Conservation (phyloP, 2,888 invertebrate species). For the Drosophila algonquin region DNA sequence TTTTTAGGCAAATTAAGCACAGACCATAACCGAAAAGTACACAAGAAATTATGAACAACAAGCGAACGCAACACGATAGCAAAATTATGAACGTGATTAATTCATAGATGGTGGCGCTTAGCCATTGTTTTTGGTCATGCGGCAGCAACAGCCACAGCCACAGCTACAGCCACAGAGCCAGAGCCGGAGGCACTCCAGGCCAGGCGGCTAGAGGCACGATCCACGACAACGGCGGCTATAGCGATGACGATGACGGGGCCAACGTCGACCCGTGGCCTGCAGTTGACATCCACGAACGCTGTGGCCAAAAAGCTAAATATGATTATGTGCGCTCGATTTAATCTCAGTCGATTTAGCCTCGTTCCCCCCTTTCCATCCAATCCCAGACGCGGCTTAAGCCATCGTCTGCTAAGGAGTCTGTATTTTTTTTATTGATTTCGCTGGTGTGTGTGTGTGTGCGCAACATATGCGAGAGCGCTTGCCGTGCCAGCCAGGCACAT, state of each 20-base stretch:
- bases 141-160: not conserved
- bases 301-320: slow-evolving; percentile 76
- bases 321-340: slow-evolving; percentile 80
- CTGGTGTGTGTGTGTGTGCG: slow-evolving; percentile 5
- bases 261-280: slow-evolving; percentile 52
- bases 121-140: slow-evolving; percentile 72
- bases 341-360: slow-evolving; percentile 63
- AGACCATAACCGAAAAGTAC: slow-evolving; percentile 30
- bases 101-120: slow-evolving; percentile 80
- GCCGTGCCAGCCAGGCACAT: slow-evolving; percentile 55
- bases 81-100: slow-evolving; percentile 80
- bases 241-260: slow-evolving; percentile 30
- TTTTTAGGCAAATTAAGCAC: slow-evolving; percentile 76
- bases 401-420: slow-evolving; percentile 16
- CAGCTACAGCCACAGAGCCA: too few relatives aligned
- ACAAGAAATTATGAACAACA: slow-evolving; percentile 57
- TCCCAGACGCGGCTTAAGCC: slow-evolving; percentile 19
- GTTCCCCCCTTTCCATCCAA: not conserved
- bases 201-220: slow-evolving; percentile 48
- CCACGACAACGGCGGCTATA: slow-evolving; percentile 59
- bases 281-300: slow-evolving; percentile 70
- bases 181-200: not conserved
- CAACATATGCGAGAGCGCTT: slow-evolving; percentile 61
- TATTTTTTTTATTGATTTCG: slow-evolving; percentile 58
- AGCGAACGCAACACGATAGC: slow-evolving; percentile 61